Percentiles rank a stretch among this genome's conserved stretches.
These are phyloP conservation scores for Spheniscus mendiculus DNA, from an alignment of 2,113 vertebrate species.

Conservation along the genomic window DNA sequence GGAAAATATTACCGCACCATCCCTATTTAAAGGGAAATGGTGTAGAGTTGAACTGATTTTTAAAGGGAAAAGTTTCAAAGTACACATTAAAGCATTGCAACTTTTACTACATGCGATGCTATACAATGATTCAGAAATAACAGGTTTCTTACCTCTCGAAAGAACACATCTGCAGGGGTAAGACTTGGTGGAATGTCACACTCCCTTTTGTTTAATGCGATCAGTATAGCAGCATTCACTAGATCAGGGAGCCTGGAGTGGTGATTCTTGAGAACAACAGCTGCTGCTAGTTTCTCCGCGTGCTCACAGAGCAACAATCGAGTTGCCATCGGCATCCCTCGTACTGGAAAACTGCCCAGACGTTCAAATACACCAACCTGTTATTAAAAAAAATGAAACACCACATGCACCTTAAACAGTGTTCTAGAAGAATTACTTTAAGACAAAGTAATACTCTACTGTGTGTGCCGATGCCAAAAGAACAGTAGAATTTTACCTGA, in stretches of 20 bases:
- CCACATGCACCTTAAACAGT: neutral
- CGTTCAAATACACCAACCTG: slow-evolving; percentile 89
- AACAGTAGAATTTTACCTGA: slow-evolving; percentile 73
- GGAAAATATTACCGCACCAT: neutral
- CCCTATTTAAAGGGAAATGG: neutral
- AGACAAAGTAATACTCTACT: neutral
- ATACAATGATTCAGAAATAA: neutral
- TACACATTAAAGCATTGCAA: neutral
- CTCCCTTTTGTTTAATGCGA: slow-evolving; percentile 78
- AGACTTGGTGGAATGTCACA: slow-evolving; percentile 80
- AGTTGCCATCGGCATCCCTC: slow-evolving; percentile 84
- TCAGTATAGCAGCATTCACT: slow-evolving; percentile 83
- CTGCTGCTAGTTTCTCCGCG: slow-evolving; percentile 89
- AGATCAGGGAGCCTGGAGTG: slow-evolving; percentile 86
- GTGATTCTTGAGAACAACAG: slow-evolving; percentile 91
- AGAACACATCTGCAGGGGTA: slow-evolving; percentile 92
- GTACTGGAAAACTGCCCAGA: slow-evolving; percentile 74
- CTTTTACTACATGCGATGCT: neutral
- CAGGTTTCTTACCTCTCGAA: slow-evolving; percentile 85
- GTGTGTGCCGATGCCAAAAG: neutral
- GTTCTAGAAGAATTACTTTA: neutral
- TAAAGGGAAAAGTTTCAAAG: neutral
- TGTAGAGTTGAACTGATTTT: neutral
- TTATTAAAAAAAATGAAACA: neutral
- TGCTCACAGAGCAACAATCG: slow-evolving; percentile 91